Conservation (phyloP, 1,140 invertebrate genomes). For the Drosophila truncata region DNA sequence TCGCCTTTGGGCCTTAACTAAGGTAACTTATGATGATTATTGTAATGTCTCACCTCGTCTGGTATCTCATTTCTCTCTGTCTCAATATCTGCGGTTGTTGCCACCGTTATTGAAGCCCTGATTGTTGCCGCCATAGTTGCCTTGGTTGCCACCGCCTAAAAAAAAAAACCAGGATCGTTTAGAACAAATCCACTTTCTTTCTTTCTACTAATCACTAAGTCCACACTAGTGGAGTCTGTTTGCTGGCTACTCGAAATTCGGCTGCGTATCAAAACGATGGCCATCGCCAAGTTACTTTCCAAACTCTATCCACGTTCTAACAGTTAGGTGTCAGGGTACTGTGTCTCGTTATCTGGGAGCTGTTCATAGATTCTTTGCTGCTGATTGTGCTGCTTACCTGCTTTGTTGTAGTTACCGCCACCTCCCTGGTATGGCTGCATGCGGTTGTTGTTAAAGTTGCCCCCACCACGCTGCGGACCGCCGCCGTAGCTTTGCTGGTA, state of each 20-base stretch:
- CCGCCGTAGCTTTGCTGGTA: slow-evolving; percentile 92
- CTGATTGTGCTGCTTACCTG: slow-evolving; percentile 54
- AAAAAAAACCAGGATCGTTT: slow-evolving; percentile 47
- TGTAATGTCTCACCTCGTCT: slow-evolving; percentile 65
- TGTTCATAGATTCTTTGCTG: not conserved
- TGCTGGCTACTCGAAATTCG: slow-evolving; percentile 16
- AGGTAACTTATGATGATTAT: slow-evolving; percentile 29
- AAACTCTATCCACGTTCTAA: slow-evolving; percentile 48
- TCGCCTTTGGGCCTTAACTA: slow-evolving; percentile 55
- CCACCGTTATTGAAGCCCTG: slow-evolving; percentile 86
- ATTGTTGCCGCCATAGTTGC: slow-evolving; percentile 86
- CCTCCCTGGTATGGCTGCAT: slow-evolving; percentile 87
- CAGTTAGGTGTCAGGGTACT: slow-evolving; percentile 51
- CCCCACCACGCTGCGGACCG: slow-evolving; percentile 88
- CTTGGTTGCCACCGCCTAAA: slow-evolving; percentile 86
- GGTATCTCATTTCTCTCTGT: slow-evolving; percentile 41
- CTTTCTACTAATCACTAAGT: slow-evolving; percentile 22
- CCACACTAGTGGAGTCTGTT: slow-evolving; percentile 3
- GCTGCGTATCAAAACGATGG: too few species aligned
- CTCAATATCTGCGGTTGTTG: slow-evolving; percentile 86
- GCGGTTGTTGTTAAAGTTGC: slow-evolving; percentile 86
- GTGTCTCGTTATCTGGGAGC: slow-evolving; percentile 14
- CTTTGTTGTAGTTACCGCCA: slow-evolving; percentile 77
- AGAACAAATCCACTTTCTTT: slow-evolving; percentile 43
- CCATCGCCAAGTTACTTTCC: slow-evolving; percentile 76